phyloP scores from a whole-genome alignment of 2,797 vertebrate species.

The Hozukius guyotensis region DNA sequence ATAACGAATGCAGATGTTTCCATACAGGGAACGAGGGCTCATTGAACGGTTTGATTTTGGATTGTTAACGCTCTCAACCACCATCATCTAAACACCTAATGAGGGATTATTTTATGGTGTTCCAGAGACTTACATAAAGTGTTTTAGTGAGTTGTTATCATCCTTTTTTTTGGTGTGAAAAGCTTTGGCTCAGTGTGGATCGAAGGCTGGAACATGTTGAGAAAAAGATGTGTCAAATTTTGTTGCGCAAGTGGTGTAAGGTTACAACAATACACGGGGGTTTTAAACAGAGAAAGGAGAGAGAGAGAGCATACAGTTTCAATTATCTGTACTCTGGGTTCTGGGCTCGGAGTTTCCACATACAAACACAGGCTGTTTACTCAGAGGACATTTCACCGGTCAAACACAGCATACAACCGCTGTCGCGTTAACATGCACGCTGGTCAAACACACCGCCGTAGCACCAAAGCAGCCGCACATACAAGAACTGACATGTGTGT shows the following conservation, averaged over 20 bases:
- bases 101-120: not conserved
- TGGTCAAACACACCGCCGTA: not conserved
- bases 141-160: not conserved
- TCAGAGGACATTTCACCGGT: constrained; percentile 38
- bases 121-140: not conserved
- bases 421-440: not conserved
- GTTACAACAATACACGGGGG: constrained; percentile 1
- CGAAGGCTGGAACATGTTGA: not conserved
- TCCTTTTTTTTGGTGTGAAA: not conserved
- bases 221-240: not conserved
- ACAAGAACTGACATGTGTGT: constrained; percentile 12
- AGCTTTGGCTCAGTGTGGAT: not conserved
- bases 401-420: not conserved
- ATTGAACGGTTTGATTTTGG: not conserved
- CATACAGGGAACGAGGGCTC: not conserved
- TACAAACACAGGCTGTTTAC: constrained; percentile 64
- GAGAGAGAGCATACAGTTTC: constrained; percentile 49
- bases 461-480: not conserved
- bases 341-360: constrained; percentile 16
- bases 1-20: too few relatives aligned
- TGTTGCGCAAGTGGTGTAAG: not conserved
- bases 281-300: not conserved
- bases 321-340: constrained; percentile 57
- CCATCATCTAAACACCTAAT: not conserved
- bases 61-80: not conserved